Base-by-base conservation (phyloP, 2,797 vertebrate species). In the Cynopterus sphinx region DNA sequence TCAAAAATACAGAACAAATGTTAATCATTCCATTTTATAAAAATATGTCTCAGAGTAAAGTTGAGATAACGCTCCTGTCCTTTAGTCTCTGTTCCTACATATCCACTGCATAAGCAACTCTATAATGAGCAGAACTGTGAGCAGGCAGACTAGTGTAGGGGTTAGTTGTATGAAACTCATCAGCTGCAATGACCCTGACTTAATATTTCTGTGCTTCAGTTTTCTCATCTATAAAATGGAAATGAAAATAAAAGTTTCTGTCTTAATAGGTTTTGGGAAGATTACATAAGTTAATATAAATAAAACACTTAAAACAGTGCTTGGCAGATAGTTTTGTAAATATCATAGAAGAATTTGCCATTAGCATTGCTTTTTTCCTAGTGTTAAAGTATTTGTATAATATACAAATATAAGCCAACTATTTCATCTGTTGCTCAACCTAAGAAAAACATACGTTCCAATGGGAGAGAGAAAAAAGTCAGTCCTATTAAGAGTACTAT, bases 361-460 rank as follows among this genome's bases (percentile, higher is more conserved):
- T 83, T 79, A 82, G 41, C 77, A 78, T 63, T 92, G n/a, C 46
- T 49, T 41, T 78, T 85, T 87, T 70, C 26, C 53, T 88, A 74
- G 31, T 83, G 36, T 77, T 90, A 87, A 92, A 71, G 49, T 63
- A 87, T 65, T 87, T 49, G 13, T 81, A 68, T 31, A 92, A 61
- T 39, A 78, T 5, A 73, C 84, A 95, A 85, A 82, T 7, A 10
- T 17, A 94, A 92, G n/a, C 19, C 55, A 96, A 65, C 26, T 74
- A 83, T 46, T 74, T 65, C 21, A 94, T 36, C 16, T 95, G 26
- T n/a, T 90, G 28, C 3, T 75, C 65, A 73, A 88, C 21, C 84
- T 85, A 92, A 86, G 41, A 91, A 81, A 94, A 79, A 82, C 28
- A 41, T 82, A 61, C 36, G 19, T 75, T 90, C 33, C 65, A 96